Evolutionary conservation across 2,888 invertebrate genomes (phyloP).

Genomic region (Brassicogethes aeneus): DNA sequence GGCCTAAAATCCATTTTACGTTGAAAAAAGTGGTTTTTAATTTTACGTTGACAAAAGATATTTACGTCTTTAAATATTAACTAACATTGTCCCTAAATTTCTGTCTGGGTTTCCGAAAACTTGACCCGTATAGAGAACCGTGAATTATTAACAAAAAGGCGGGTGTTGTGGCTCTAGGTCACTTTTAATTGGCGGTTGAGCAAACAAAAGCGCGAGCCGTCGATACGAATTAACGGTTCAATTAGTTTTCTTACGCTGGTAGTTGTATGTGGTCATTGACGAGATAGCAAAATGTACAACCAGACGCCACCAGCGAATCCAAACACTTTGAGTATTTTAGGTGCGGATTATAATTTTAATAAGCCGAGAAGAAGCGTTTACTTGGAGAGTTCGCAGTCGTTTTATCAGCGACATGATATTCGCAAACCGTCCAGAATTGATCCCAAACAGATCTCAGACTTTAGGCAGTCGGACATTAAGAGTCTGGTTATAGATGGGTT

Average conservation of each 20-base stretch:
- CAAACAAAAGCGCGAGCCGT: constrained; percentile 14
- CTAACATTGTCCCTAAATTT: no score
- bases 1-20: no score
- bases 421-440: constrained; percentile 23
- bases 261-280: not conserved
- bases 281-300: constrained; percentile 13
- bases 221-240: constrained; percentile 5
- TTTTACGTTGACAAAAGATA: no score
- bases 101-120: constrained; percentile 12
- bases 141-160: constrained; percentile 12
- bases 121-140: constrained; percentile 16
- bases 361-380: constrained; percentile 26
- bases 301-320: constrained; percentile 1
- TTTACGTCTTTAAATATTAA: no score
- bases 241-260: not conserved
- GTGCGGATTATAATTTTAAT: constrained; percentile 9
- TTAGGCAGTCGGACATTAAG: constrained; percentile 3
- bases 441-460: constrained; percentile 12
- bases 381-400: constrained; percentile 27
- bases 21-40: no score
- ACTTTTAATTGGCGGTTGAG: constrained; percentile 14
- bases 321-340: constrained; percentile 13
- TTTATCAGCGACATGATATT: constrained; percentile 16
- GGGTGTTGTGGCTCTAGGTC: constrained; percentile 15
- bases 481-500: constrained; percentile 41